Evolutionary conservation across 2,797 vertebrate genomes (phyloP), one percentile per base, ranked within the genome.

Genomic region (Craterocephalus amniculus): DNA sequence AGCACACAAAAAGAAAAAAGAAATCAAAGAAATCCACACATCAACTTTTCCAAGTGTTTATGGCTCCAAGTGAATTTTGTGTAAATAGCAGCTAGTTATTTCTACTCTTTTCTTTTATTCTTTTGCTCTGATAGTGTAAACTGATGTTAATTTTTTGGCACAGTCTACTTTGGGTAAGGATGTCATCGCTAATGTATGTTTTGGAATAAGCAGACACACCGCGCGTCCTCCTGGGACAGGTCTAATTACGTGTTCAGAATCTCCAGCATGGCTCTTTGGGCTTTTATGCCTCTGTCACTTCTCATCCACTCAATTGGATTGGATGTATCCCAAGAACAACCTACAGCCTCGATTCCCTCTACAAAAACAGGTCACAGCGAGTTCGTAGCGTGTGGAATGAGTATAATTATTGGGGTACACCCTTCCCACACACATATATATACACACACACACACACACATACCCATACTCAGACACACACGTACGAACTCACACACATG

Each of bases 241-340:
- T 76, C 85, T 94, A 94, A 94, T 94, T 93, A 94, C 77, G 81
- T 92, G 90, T 92, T 94, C 83, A 72, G 90, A 93, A 93, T 94
- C 88, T 88, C 83, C 87, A 84, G 87, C 88, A 87, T 83, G 86
- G 76, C 83, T 93, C 86, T 84, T 63, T 85, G 83, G 85, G 92
- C 90, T 90, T 94, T 93, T 89, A 92, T 91, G 83, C 88, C 83
- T 91, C 91, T 92, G 92, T 93, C 93, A 93, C 91, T 93, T 93
- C 90, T 86, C 85, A 92, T 94, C 88, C 88, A 88, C 78, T 90
- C 84, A 90, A 89, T 79, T 85, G 88, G 87, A 91, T 89, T 93
- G 92, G 92, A 93, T 86, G 77, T 88, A 88, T 93, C 93, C 91
- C 90, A 92, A 91, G 91, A 93, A 92, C 88, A 91, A 91, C 91